These are phyloP conservation scores for Cybosia mesomella DNA, from an alignment of 2,888 invertebrate genomes.

Conservation along the genomic window DNA sequence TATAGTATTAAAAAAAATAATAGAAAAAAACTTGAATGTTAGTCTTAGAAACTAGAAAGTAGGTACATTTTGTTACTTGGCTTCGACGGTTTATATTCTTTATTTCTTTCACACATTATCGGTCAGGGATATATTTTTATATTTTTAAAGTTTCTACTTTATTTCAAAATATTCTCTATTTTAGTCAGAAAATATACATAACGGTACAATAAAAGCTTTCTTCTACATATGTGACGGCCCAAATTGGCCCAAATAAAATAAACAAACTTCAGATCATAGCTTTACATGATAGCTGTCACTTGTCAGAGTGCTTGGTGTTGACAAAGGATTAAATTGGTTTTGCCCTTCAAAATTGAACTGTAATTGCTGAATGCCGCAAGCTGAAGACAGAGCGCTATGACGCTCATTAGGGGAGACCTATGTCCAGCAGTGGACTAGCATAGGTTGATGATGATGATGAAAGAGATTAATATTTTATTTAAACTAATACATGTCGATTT, in stretches of 20 bases:
- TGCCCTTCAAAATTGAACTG: neutral
- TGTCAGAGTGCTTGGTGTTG: neutral
- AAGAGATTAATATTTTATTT: too few species aligned
- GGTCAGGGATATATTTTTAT: neutral
- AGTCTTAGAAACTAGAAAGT: conserved; percentile 36
- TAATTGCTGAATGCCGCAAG: too few species aligned
- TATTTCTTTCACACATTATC: conserved; percentile 40
- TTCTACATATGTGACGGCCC: neutral
- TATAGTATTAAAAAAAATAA: too few species aligned
- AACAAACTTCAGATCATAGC: conserved; percentile 1
- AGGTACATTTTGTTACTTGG: conserved; percentile 49
- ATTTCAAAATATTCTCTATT: conserved; percentile 22
- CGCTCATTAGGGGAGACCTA: too few species aligned
- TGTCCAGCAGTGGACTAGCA: too few species aligned
- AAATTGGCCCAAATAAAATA: neutral
- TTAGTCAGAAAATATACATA: conserved; percentile 15
- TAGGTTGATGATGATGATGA: too few species aligned
- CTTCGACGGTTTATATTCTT: conserved; percentile 10
- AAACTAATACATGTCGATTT: too few species aligned
- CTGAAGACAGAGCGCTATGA: too few species aligned
- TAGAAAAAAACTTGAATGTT: too few species aligned
- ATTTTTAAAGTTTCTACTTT: conserved; percentile 24
- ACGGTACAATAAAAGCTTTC: conserved; percentile 27
- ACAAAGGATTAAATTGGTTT: neutral
- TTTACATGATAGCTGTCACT: neutral